Evolutionary conservation across 2,797 vertebrate genomes (phyloP), one percentile per base, ranked within the genome.

Genomic region (Betta splendens): DNA sequence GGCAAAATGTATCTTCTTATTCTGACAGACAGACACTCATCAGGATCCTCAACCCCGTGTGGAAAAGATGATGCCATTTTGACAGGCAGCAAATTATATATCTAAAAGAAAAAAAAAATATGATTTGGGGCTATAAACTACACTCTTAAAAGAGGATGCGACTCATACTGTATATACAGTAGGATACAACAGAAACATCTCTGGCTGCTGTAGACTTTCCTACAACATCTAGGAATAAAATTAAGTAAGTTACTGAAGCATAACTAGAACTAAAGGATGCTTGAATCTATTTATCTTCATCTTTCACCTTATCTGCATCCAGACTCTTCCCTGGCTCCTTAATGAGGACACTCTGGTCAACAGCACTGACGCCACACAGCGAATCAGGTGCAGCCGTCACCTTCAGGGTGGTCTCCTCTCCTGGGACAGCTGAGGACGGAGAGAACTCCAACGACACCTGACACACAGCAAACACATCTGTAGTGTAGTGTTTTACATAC

Each of bases 331-430:
- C 91, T 0, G 93, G 82, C 3, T 86, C 92, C 80, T 91, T 51
- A 29, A 95, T 85, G 37, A 92, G 85, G 52, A 98, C 82, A 0
- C 94, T 96, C 64, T 94, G 81, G 76, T 98, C 95, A 9, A 96
- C 84, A 0, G 87, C 91, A 0, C 88, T 90, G 20, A 97, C 54
- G 0, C 91, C 94, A 36, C 96, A 98, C 36, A 97, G 78, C 17
- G 95, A 95, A 5, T 74, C 55, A 0, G 91, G 87, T 2, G 87
- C 71, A 0, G 93, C 80, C 0, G 3, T 73, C 23, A 98, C 7
- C 4, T 46, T 71, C 38, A 98, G 68, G 2, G 6, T 72, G 42
- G 71, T 71, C 0, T 56, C 2, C 2, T 94, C 93, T 43, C 89
- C 89, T 0, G 95, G 95, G 58, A 93, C 81, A 1, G 85, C 85